Conservation (phyloP, 2,888 invertebrate species). For the Ditula angustiorana region DNA sequence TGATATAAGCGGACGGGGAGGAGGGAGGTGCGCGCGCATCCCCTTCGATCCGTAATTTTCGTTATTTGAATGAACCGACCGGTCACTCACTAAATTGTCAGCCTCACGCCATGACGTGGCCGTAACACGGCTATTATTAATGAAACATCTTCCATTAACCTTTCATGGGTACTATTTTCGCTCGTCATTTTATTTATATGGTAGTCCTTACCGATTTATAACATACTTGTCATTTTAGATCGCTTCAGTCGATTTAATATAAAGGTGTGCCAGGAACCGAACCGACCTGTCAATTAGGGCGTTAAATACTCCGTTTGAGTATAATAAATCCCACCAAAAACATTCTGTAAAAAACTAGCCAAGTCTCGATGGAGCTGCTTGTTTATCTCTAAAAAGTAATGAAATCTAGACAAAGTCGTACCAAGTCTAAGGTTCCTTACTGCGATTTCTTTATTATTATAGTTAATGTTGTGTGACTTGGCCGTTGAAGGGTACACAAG, state of each 20-base stretch:
- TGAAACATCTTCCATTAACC: constrained; percentile 15
- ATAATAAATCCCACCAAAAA: too few relatives aligned
- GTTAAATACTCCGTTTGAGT: too few relatives aligned
- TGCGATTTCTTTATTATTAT: too few relatives aligned
- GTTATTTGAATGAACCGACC: constrained; percentile 74
- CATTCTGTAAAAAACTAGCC: too few relatives aligned
- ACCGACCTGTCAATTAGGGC: too few relatives aligned
- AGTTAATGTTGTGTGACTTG: too few relatives aligned
- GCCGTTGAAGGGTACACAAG: too few relatives aligned
- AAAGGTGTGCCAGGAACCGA: too few relatives aligned
- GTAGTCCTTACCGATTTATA: not conserved
- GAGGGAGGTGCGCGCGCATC: constrained; percentile 73
- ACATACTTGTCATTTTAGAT: not conserved
- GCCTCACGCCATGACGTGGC: constrained; percentile 54
- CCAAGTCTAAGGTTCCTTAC: too few relatives aligned
- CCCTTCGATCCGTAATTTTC: constrained; percentile 72
- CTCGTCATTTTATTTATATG: not conserved
- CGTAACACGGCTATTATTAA: constrained; percentile 14
- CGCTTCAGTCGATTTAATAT: not conserved
- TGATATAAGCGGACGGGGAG: constrained; percentile 35
- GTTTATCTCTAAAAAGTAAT: too few relatives aligned
- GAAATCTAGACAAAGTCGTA: too few relatives aligned
- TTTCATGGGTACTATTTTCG: not conserved
- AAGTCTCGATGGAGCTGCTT: too few relatives aligned
- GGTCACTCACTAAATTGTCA: constrained; percentile 62